phyloP scores from a whole-genome alignment of 2,888 invertebrate genomes.

The Noctua comes region DNA sequence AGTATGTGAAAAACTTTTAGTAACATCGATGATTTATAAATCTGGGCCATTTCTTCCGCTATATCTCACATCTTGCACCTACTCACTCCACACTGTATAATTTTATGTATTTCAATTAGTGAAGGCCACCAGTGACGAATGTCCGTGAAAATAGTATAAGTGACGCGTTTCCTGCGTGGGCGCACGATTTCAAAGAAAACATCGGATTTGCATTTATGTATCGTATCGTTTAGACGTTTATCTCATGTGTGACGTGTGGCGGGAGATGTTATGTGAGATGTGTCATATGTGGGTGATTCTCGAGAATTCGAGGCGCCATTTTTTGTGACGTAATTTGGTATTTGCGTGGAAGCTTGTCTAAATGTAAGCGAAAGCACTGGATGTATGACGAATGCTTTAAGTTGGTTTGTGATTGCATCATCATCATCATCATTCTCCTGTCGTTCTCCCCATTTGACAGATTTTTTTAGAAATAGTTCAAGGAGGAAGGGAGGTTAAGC shows the following conservation, averaged over 20 bases:
- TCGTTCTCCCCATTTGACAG: too few relatives aligned
- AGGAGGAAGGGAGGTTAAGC: background rate
- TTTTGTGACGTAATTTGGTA: conserved; percentile 22
- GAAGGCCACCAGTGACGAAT: conserved; percentile 69
- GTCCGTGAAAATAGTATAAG: conserved; percentile 68
- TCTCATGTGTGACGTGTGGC: conserved; percentile 28
- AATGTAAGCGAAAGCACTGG: background rate
- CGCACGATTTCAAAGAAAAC: conserved; percentile 42
- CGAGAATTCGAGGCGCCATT: conserved; percentile 47
- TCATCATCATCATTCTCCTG: too few relatives aligned
- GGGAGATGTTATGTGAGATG: conserved; percentile 24
- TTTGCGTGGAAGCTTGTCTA: background rate
- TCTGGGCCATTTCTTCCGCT: conserved; percentile 20
- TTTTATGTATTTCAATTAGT: conserved; percentile 70
- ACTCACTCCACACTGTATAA: conserved; percentile 39
- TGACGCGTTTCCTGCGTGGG: conserved; percentile 40
- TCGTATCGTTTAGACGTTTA: conserved; percentile 43
- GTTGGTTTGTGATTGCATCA: background rate
- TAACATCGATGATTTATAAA: background rate
- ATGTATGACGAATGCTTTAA: background rate
- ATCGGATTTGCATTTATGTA: conserved; percentile 38
- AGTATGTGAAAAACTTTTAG: background rate
- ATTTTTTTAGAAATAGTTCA: background rate
- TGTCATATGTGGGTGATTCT: conserved; percentile 42
- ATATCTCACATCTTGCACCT: conserved; percentile 27